phyloP scores from a whole-genome alignment of 2,113 vertebrate genomes.

The Myotis lucifugus region DNA sequence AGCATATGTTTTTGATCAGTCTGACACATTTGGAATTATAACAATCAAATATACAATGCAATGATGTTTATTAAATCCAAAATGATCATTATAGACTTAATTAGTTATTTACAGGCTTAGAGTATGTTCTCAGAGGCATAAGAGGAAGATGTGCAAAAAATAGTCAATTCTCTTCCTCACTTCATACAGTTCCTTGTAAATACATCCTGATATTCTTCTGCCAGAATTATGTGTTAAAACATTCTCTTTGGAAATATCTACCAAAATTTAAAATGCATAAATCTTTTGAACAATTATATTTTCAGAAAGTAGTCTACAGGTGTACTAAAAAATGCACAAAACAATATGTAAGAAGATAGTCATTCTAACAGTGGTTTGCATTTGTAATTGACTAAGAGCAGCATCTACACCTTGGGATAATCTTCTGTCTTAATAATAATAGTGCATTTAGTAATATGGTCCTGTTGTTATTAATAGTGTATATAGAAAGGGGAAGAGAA shows the following conservation, averaged over 20 bases:
- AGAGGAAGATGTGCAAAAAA: not conserved
- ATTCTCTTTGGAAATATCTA: not conserved
- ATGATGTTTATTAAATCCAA: not conserved
- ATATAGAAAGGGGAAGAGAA: not conserved
- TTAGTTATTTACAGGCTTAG: not conserved
- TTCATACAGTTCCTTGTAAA: not conserved
- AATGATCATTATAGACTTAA: not conserved
- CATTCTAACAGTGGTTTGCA: not conserved
- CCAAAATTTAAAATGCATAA: not conserved
- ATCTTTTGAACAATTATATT: not conserved
- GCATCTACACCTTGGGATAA: not conserved
- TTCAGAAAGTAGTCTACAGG: not conserved
- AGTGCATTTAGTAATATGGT: not conserved
- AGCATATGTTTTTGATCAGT: not conserved
- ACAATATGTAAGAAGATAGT: not conserved
- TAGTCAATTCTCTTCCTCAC: not conserved
- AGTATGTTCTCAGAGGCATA: not conserved
- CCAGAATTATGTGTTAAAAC: not conserved
- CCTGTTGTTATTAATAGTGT: not conserved
- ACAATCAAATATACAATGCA: not conserved
- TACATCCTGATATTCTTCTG: not conserved
- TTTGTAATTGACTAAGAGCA: not conserved
- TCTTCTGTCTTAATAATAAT: not conserved
- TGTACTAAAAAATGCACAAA: not conserved
- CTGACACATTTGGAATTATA: not conserved